Evolutionary conservation across 2,113 vertebrate species (phyloP), one percentile per base, ranked within the genome.

Genomic region (Urocynchramus pylzowi): DNA sequence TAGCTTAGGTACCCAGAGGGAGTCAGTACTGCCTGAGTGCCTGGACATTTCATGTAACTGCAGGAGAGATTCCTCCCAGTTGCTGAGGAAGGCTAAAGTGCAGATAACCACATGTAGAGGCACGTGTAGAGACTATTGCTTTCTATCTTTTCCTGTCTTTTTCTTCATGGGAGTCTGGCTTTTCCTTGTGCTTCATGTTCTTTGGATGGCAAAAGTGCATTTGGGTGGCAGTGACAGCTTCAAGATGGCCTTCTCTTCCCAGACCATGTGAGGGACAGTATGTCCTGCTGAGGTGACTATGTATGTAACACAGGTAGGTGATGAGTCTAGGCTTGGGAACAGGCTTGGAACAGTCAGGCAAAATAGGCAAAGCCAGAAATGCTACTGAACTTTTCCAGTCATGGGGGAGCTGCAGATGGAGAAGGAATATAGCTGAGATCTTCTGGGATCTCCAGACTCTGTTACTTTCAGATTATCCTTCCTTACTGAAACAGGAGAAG

Each of bases 111-210:
- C n/a, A 4, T 10, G 7, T 4, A 44, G 41, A 21, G 30, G 44
- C 10, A 47, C 0, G 0, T 21, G 17, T 39, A 71, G 53, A 30
- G 7, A 30, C 5, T 73, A 27, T 56, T 44, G 6, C n/a, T 64
- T 59, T 60, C 19, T 41, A 4, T 31, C 7, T 69, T 90, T 80
- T 22, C n/a, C 15, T 35, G 2, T 35, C 1, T 39, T 71, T 85
- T 88, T 56, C n/a, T 76, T n/a, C 5, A 5, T 20, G 11, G 5
- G 2, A 65, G 3, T 53, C 8, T 59, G 39, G 6, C 11, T 92
- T 78, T 63, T 87, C 28, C 39, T 89, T 30, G 33, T 14, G 12
- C 2, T 70, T 88, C 15, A 9, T 10, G 16, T 13, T 23, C 16
- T 74, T 65, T 35, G 59, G 54, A 80, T 35, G 12, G 26, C 3